A percentile compares a stretch with the other conserved stretches of the same genome.
phyloP scores from a whole-genome alignment of 2,113 vertebrate genomes.

The Pterocles orientalis region DNA sequence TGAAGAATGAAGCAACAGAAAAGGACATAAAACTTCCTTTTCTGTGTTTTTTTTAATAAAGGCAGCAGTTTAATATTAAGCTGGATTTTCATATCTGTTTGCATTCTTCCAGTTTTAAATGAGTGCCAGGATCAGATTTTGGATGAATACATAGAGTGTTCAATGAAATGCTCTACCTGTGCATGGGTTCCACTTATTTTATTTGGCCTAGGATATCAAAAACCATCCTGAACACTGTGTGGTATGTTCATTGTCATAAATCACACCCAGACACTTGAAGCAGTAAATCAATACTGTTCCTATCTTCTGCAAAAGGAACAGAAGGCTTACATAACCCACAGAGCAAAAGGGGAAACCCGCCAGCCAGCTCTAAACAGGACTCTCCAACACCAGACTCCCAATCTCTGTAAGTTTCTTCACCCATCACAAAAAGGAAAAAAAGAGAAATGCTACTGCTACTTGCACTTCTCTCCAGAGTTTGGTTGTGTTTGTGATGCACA shows the following conservation, averaged over 20 bases:
- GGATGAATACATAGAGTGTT: background rate
- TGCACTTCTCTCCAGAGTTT: background rate
- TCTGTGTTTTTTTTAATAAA: background rate
- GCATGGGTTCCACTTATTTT: background rate
- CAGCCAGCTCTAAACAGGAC: conserved; percentile 11
- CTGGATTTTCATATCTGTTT: background rate
- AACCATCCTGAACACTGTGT: background rate
- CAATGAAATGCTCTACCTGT: background rate
- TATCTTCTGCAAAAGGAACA: conserved; percentile 34
- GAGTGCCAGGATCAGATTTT: background rate
- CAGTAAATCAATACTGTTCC: conserved; percentile 57
- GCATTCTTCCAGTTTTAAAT: background rate
- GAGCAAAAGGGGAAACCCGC: background rate
- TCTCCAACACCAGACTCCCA: background rate
- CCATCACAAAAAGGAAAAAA: background rate
- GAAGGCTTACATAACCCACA: conserved; percentile 36
- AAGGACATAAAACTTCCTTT: background rate
- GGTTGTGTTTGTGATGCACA: background rate
- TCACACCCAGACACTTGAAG: conserved; percentile 25
- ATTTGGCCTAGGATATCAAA: background rate
- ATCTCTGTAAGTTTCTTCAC: background rate
- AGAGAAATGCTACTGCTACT: background rate
- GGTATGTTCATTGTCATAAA: conserved; percentile 58
- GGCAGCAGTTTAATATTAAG: background rate
- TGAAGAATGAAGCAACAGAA: background rate